Percentiles rank a stretch among this genome's conserved stretches.
Evolutionary conservation across 2,797 vertebrate species (phyloP).

Genomic region (Hipposideros larvatus): DNA sequence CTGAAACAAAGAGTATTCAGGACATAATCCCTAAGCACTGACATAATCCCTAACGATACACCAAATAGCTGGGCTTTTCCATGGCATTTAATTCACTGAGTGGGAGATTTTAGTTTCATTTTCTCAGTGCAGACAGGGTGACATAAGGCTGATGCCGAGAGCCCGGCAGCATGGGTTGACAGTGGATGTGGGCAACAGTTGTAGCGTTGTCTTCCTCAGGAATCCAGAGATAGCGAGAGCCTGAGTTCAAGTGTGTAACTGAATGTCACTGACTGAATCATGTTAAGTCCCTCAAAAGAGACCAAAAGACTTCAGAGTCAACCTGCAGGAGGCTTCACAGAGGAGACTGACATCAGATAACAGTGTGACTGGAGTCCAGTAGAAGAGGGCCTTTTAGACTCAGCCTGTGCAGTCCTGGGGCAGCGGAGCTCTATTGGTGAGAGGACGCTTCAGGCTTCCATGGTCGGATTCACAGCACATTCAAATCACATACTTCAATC

Average conservation of each 20-base stretch:
- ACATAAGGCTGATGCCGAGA: rapidly evolving
- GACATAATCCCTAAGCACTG: neutral
- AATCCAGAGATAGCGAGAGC: neutral
- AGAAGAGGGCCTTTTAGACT: neutral
- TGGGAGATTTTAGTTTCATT: neutral
- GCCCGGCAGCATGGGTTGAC: rapidly evolving
- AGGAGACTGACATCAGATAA: neutral
- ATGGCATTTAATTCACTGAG: neutral
- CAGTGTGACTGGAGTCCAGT: neutral
- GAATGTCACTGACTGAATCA: neutral
- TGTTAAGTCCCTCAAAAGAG: neutral
- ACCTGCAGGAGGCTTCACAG: neutral
- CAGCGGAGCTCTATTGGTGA: neutral
- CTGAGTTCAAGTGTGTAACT: neutral
- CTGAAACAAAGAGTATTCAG: neutral
- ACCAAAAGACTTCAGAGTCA: neutral
- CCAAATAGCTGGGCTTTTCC: neutral
- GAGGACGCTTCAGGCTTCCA: neutral
- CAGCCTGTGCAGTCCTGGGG: rapidly evolving
- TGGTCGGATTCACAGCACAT: neutral
- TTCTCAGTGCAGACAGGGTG: neutral
- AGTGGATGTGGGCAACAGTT: neutral
- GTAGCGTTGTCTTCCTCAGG: neutral
- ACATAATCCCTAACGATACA: neutral
- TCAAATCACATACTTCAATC: neutral